phyloP scores from a whole-genome alignment of 2,888 invertebrate genomes.

The Aleiodes leptofemur region DNA sequence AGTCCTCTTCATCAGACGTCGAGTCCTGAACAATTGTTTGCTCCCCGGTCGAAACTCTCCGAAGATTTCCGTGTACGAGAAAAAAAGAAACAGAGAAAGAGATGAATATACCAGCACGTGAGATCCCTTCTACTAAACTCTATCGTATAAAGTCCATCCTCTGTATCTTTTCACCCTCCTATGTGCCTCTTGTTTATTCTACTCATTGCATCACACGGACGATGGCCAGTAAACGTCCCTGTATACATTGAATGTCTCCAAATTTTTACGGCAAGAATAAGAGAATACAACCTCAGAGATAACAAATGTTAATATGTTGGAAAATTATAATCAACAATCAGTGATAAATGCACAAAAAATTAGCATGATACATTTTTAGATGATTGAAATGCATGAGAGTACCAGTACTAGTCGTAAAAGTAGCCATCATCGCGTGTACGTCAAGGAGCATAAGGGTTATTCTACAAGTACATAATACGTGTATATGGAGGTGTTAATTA shows the following conservation, averaged over 20 bases:
- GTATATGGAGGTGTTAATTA: conserved; percentile 53
- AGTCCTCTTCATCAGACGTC: conserved; percentile 65
- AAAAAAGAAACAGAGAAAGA: conserved; percentile 36
- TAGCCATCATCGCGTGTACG: conserved; percentile 29
- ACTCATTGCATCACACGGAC: conserved; percentile 71
- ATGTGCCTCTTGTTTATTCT: conserved; percentile 67
- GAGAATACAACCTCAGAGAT: neutral
- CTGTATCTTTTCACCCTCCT: conserved; percentile 21
- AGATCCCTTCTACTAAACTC: conserved; percentile 20
- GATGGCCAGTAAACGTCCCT: conserved; percentile 21
- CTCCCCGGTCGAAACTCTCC: conserved; percentile 49
- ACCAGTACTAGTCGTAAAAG: conserved; percentile 11
- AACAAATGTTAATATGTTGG: neutral
- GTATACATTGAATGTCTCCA: conserved; percentile 19
- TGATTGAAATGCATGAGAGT: conserved; percentile 40
- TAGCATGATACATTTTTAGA: conserved; percentile 40
- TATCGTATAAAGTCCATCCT: conserved; percentile 62
- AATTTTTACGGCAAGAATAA: neutral
- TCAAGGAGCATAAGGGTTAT: conserved; percentile 17
- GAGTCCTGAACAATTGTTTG: conserved; percentile 66
- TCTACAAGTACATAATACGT: conserved; percentile 14
- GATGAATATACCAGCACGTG: conserved; percentile 59
- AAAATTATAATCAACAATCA: neutral
- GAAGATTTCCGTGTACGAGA: conserved; percentile 32
- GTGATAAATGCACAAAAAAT: conserved; percentile 18